Base-by-base conservation (phyloP, 2,797 vertebrate genomes). In the Hemitrygon akajei region DNA sequence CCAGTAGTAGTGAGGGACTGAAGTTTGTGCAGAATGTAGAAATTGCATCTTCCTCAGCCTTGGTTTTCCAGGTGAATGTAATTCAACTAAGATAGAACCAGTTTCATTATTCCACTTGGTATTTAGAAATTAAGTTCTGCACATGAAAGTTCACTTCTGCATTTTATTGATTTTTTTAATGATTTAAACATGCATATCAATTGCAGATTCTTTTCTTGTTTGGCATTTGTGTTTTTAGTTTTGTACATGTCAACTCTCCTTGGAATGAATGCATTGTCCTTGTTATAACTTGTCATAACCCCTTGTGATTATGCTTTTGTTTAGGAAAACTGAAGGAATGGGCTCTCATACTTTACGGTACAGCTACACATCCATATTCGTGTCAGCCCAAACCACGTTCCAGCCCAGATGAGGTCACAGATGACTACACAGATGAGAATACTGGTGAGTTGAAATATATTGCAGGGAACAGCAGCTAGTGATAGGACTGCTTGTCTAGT, bases 271-370 rank as follows among this genome's bases (percentile, higher is more conserved):
- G 18, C 18, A 89, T 22, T 84, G 79, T 40, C 30, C 22, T 86
- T 40, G n/a, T 69, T 37, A 89, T 66, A 63, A 34, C n/a, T 34
- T 89, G 86, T 89, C 34, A 69, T 20, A 89, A 89, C n/a, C 34
- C 10, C 0, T 12, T 60, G 25, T 84, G 56, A 60, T 60, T 11
- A 30, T 37, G 34, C 40, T 94, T 93, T 95, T 93, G 71, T 93
- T 77, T 94, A 99, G 99, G 99, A 69, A 99, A 99, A 96, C 97
- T 99, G 96, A 99, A 99, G 96, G 98, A 99, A 96, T 99, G 98
- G 98, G 99, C 99, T 3, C 96, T 99, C 96, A 98, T 99, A 93
- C 97, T 99, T 25, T 99, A 99, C 84, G 99, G 99, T 93, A 99
- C 98, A 60, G 98, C 98, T 0, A 96, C 98, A 94, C 98, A 99